These are phyloP conservation scores for Panthera tigris DNA, from an alignment of 2,113 vertebrate genomes.

Conservation along the genomic window DNA sequence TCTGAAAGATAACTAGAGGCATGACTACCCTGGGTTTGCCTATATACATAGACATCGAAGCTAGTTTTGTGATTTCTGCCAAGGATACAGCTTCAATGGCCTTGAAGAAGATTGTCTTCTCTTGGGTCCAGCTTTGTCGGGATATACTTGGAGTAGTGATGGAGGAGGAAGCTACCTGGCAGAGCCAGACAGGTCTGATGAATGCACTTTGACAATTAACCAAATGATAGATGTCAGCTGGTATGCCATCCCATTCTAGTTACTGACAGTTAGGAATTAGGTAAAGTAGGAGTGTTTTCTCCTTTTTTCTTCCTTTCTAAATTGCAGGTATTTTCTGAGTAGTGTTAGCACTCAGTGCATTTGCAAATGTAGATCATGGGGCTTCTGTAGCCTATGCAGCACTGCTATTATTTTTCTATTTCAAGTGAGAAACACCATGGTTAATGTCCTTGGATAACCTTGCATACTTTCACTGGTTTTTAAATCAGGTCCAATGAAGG, in stretches of 20 bases:
- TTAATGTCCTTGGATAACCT: conserved; percentile 29
- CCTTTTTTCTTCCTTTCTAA: background rate
- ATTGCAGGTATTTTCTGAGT: background rate
- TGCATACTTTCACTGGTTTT: background rate
- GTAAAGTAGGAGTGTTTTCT: background rate
- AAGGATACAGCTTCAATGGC: background rate
- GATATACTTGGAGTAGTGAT: background rate
- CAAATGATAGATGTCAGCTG: background rate
- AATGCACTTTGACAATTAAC: background rate
- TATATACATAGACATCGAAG: background rate
- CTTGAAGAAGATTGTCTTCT: background rate
- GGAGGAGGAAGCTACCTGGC: background rate
- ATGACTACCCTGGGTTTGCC: background rate
- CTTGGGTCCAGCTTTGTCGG: background rate
- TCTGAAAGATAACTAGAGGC: background rate
- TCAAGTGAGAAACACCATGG: background rate
- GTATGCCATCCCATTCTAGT: background rate
- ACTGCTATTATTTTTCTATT: conserved; percentile 45
- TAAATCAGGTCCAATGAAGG: background rate
- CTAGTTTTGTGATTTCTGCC: conserved; percentile 20
- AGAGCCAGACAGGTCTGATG: background rate
- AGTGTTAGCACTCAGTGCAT: background rate
- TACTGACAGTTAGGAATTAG: background rate
- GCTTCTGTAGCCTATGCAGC: background rate
- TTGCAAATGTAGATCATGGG: background rate